phyloP scores from a whole-genome alignment of 2,113 vertebrate genomes.

The Otis tarda region DNA sequence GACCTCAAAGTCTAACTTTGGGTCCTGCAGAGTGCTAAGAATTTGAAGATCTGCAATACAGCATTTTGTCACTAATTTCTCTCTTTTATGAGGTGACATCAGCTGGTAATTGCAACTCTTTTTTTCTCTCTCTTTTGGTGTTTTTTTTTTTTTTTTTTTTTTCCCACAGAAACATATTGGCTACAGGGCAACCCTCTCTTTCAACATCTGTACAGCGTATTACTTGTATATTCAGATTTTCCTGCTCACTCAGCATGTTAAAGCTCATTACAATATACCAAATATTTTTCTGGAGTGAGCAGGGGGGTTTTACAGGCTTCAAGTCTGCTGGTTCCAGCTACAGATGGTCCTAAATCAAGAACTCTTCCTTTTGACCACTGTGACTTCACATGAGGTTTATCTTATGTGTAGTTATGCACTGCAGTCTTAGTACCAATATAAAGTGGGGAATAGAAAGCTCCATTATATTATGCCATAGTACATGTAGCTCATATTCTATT shows the following conservation, averaged over 20 bases:
- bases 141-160: background rate
- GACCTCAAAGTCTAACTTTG: background rate
- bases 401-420: background rate
- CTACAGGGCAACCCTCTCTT: background rate
- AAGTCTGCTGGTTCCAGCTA: background rate
- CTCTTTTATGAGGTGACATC: background rate
- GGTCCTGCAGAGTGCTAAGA: background rate
- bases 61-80: background rate
- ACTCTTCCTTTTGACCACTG: background rate
- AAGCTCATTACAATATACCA: background rate
- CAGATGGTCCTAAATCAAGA: background rate
- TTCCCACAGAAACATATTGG: background rate
- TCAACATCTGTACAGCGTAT: conserved; percentile 18
- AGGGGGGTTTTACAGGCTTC: background rate
- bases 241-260: conserved; percentile 25
- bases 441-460: background rate
- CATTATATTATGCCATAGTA: background rate
- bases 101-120: background rate
- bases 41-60: background rate
- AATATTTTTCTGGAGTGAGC: background rate
- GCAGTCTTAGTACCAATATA: background rate
- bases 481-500: background rate
- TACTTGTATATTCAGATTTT: conserved; percentile 20
- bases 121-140: too few species aligned
- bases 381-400: background rate